Evolutionary conservation across 2,888 invertebrate species (phyloP).

Genomic region (Neoascia interrupta): DNA sequence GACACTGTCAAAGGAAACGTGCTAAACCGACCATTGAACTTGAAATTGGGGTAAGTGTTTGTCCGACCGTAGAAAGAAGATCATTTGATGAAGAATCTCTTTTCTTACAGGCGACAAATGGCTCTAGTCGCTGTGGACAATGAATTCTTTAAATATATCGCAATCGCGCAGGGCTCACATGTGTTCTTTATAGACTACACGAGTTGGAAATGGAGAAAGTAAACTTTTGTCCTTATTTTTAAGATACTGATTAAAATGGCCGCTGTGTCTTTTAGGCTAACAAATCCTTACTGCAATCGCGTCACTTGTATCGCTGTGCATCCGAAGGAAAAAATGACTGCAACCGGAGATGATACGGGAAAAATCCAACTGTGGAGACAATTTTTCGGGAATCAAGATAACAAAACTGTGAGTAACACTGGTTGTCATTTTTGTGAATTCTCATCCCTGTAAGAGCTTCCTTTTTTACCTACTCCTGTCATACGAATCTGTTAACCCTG

Average conservation of each 20-base stretch:
- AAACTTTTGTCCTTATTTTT: conserved; percentile 13
- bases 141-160: conserved; percentile 74
- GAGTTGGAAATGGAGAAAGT: conserved; percentile 73
- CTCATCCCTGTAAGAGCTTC: too few relatives aligned
- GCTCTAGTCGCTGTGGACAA: conserved; percentile 73
- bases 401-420: not conserved
- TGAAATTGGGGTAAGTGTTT: conserved; percentile 36
- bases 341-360: conserved; percentile 86
- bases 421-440: too few relatives aligned
- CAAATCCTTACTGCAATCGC: conserved; percentile 58
- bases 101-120: conserved; percentile 70
- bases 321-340: conserved; percentile 83
- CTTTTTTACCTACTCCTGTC: too few relatives aligned
- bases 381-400: conserved; percentile 73
- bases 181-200: conserved; percentile 75
- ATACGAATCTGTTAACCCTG: too few relatives aligned
- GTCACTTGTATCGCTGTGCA: conserved; percentile 85
- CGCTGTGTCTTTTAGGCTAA: conserved; percentile 66
- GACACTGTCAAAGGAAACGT: conserved; percentile 71
- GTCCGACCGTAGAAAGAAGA: not conserved
- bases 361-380: conserved; percentile 84
- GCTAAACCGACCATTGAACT: conserved; percentile 26
- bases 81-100: too few relatives aligned
- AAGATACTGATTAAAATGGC: not conserved
- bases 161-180: conserved; percentile 71